Conservation (phyloP, 2,113 vertebrate species). For the Trichechus manatus region DNA sequence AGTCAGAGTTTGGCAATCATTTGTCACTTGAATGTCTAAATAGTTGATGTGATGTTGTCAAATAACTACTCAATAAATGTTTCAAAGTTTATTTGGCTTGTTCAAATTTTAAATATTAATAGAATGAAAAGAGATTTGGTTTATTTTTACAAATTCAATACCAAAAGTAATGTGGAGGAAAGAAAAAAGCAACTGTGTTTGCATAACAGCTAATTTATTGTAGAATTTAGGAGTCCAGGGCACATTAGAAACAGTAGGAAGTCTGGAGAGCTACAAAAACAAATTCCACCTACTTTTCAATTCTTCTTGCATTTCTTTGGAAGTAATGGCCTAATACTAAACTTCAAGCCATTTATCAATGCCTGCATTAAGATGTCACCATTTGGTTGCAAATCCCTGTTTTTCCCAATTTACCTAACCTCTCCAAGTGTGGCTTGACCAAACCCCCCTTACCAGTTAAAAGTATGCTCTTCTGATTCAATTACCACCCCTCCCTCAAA, state of each 20-base stretch:
- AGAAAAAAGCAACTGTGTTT: neutral
- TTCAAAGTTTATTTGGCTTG: conserved; percentile 27
- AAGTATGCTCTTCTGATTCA: neutral
- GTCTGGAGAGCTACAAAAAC: neutral
- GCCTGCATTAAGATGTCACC: neutral
- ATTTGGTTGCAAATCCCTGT: neutral
- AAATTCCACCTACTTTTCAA: neutral
- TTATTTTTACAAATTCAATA: conserved; percentile 26
- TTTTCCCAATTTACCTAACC: neutral
- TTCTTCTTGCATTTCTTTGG: neutral
- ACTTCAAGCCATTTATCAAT: neutral
- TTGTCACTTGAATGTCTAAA: conserved; percentile 20
- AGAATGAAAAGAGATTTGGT: neutral
- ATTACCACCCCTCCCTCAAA: neutral
- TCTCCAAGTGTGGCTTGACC: neutral
- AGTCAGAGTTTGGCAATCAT: neutral
- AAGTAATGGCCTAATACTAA: neutral
- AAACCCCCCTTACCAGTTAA: neutral
- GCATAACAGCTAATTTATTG: neutral
- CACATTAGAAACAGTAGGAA: neutral
- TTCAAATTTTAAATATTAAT: conserved; percentile 45
- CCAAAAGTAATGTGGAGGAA: neutral
- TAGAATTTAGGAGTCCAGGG: neutral
- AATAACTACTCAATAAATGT: conserved; percentile 35
- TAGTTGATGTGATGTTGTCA: neutral